Base-by-base conservation (phyloP, 2,113 vertebrate species). In the Elephantulus edwardii region DNA sequence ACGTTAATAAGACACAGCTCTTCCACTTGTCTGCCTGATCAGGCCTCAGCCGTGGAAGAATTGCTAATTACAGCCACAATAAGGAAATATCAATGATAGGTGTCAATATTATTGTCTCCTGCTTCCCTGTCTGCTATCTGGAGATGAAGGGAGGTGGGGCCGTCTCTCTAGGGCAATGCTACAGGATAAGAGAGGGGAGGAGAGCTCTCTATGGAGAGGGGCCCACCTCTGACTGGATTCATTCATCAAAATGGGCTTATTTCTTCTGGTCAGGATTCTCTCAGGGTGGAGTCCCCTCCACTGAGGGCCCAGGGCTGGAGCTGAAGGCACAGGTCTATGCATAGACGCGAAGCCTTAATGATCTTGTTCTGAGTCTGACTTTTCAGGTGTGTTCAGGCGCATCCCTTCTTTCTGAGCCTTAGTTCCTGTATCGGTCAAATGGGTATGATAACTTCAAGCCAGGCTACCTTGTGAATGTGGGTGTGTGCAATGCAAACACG, bases 11-110 rank as follows among this genome's bases (percentile, higher is more conserved):
- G 89, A 84, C 72, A 4, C 78, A 50, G 58, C 71, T 54, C 35
- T 42, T 86, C 89, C 60, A 86, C 76, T 83, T 62, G 71, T 86
- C 93, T 81, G 77, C 76, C 56, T 56, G 70, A 80, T 14, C 0
- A 0, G 74, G 86, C 89, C 91, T 97, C 90, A 44, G 85, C 86
- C 64, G 30, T 83, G 88, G 91, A 54, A 95, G 96, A 97, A 95
- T 81, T 85, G 92, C 97, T 97, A 97, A 97, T 97, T 97, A 97
- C 95, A 94, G 94, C 93, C 12, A 88, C 93, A 91, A 91, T 94
- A 90, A 94, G 92, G 94, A 95, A 96, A 93, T 96, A 97, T 95
- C 96, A 95, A 87, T 94, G 96, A 96, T 89, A 94, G 93, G 91
- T 87, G 50, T 96, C 96, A 96, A 95, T 96, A 95, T 95, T 94